These are phyloP conservation scores for Lithobates sylvaticus DNA, from an alignment of 2,797 vertebrate genomes.

Conservation along the genomic window DNA sequence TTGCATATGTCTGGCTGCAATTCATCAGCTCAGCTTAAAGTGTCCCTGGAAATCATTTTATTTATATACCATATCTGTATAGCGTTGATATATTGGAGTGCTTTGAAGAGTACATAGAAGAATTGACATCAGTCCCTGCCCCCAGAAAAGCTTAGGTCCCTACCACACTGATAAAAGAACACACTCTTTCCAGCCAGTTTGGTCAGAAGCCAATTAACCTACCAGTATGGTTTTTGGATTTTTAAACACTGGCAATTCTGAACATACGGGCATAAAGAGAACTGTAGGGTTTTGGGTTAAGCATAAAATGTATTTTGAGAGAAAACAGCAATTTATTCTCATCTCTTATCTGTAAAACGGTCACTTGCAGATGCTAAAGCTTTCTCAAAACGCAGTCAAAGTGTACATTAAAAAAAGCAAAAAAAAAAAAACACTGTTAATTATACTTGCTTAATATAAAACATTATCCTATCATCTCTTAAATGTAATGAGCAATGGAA, in stretches of 20 bases:
- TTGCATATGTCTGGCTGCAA: neutral
- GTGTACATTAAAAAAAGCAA: neutral
- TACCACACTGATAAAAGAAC: neutral
- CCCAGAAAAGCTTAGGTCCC: neutral
- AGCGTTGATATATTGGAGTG: neutral
- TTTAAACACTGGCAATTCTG: neutral
- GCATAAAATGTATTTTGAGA: neutral
- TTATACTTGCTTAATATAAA: neutral
- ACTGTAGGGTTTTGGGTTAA: neutral
- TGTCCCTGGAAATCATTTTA: neutral
- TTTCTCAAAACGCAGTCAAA: neutral
- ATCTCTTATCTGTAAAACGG: neutral
- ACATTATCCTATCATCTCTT: neutral
- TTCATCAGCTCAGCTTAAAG: neutral
- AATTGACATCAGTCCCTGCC: neutral
- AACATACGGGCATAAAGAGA: neutral
- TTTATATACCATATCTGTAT: neutral
- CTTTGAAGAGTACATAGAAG: neutral
- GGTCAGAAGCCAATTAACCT: neutral
- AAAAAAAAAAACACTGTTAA: no score
- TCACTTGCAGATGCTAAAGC: neutral
- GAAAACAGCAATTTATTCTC: neutral
- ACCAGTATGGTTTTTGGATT: neutral
- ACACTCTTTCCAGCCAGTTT: neutral
- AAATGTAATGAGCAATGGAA: neutral